Percentiles rank a stretch among this genome's conserved stretches.
These are phyloP conservation scores for Zaprionus camerounensis DNA, from an alignment of 1,140 invertebrate genomes.

Conservation along the genomic window DNA sequence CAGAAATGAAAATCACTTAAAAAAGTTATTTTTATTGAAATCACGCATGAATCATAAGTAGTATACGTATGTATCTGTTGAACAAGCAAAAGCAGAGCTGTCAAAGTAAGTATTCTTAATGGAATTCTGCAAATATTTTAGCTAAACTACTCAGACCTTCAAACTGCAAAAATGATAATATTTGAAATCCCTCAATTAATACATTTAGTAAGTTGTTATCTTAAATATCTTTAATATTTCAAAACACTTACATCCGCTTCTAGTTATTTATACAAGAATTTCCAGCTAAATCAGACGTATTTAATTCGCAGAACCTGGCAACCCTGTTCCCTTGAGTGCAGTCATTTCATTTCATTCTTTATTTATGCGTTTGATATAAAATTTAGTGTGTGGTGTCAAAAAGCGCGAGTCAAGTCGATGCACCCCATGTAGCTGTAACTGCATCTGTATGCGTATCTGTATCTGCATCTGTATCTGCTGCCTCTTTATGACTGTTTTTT, in stretches of 20 bases:
- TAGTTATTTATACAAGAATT: not conserved
- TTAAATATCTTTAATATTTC: not conserved
- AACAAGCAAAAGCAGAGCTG: no score
- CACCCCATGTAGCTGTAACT: constrained; percentile 40
- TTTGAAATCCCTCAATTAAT: not conserved
- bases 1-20: not conserved
- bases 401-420: constrained; percentile 63
- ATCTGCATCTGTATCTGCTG: constrained; percentile 16
- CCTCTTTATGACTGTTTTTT: constrained; percentile 40
- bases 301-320: constrained; percentile 4
- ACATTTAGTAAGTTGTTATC: not conserved
- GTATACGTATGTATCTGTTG: no score
- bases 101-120: no score
- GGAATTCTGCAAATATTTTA: no score
- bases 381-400: constrained; percentile 69
- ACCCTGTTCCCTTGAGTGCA: not conserved
- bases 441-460: not conserved
- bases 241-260: not conserved
- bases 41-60: not conserved
- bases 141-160: no score
- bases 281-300: not conserved
- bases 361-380: constrained; percentile 52
- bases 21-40: not conserved
- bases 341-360: not conserved
- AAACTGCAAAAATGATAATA: no score